Conservation (phyloP, 2,113 vertebrate species). For the Oncorhynchus kisutch region DNA sequence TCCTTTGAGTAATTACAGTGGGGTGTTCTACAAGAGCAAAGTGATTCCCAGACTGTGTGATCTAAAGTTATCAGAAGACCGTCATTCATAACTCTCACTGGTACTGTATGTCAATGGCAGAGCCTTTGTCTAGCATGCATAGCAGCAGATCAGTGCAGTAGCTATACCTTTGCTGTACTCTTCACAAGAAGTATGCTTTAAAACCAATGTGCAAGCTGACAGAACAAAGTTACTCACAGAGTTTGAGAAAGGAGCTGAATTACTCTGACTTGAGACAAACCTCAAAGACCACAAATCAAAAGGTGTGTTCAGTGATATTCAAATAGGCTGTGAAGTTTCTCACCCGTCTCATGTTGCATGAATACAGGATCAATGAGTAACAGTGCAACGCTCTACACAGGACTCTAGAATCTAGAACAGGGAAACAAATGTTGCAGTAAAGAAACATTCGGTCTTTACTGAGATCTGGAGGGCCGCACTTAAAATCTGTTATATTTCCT, state of each 20-base stretch:
- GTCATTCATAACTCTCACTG: conserved; percentile 17
- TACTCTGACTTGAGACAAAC: conserved; percentile 16
- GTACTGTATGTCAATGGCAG: conserved; percentile 31
- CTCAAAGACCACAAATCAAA: conserved; percentile 36
- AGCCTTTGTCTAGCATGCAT: conserved; percentile 52
- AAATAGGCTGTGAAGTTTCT: not conserved
- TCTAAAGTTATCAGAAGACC: conserved; percentile 17
- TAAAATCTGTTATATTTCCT: too few relatives aligned
- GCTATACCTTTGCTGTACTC: conserved; percentile 1
- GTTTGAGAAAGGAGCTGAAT: conserved; percentile 27
- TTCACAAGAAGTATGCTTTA: conserved; percentile 14
- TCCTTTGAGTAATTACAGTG: conserved; percentile 46
- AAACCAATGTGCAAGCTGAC: conserved; percentile 29
- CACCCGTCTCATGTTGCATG: not conserved
- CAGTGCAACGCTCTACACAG: not conserved
- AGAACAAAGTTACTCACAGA: conserved; percentile 43
- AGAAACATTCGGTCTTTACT: too few relatives aligned
- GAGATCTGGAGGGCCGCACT: too few relatives aligned
- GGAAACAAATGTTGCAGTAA: not conserved
- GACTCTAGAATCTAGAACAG: not conserved
- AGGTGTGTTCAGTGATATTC: conserved; percentile 4
- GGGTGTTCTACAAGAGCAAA: conserved; percentile 38
- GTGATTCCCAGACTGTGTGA: conserved; percentile 44
- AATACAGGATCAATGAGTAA: not conserved
- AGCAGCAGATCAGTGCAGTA: conserved; percentile 39